Evolutionary conservation across 2,113 vertebrate species (phyloP), one percentile per base, ranked within the genome.

Genomic region (Dolichotis patagonum): DNA sequence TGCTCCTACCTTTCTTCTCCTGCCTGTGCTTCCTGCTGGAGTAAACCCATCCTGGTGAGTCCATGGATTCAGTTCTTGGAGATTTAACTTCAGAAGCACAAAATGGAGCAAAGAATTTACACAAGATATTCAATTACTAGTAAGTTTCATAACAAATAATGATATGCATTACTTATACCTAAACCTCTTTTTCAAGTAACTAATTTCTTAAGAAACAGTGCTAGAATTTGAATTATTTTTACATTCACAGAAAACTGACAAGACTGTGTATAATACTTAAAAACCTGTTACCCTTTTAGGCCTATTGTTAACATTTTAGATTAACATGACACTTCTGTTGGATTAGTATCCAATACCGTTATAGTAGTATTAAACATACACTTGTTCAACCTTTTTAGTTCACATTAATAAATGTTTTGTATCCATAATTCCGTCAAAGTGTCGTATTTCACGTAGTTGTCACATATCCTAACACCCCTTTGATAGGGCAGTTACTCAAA

Each of bases 151-250:
- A 32, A 49, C 38, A 90, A 38, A n/a, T 32, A 41, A 35, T 41
- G 7, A 30, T 78, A 19, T 19, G 5, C 4, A 56, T 17, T 56
- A 38, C 4, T 62, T 73, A 24, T 46, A 81, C 8, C 5, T 5
- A 71, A 81, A 28, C 0, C 0, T 58, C 28, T 83, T 41, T 75
- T 58, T 60, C 17, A 60, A 46, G 60, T 71, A 12, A 26, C 24
- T 92, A 46, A 62, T 69, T 87, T 77, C 24, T 93, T 60, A 58
- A 38, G 10, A 49, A 65, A 67, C 3, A 4, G 54, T 78, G 38
- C n/a, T 63, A 91, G 71, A 90, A 75, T n/a, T 88, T 81, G 11
- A 91, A 20, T 81, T 77, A 87, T 16, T 49, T 95, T 95, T n/a
- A 89, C 7, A 26, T 73, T 24, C 46, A 80, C 7, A 30, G 82